Evolutionary conservation across 2,888 invertebrate species (phyloP), one percentile per base, ranked within the genome.

Genomic region (Lasius fuliginosus): DNA sequence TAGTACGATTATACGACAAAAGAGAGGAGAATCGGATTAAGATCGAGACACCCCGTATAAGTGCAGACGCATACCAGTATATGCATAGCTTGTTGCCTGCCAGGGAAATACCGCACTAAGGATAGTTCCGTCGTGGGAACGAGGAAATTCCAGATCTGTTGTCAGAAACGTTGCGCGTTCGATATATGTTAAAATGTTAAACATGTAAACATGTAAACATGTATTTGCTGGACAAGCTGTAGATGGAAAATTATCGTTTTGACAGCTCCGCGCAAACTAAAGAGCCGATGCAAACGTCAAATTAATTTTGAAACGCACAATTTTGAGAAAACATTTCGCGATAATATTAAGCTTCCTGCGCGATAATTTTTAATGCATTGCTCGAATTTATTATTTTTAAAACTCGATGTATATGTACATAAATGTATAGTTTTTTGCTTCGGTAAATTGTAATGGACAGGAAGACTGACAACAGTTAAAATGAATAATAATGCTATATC

Each of bases 81-180:
- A 60, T 74, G 60, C 79, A 81, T 74, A 81, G 60, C 79, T 82
- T 65, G 46, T 42, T 73, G 73, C 74, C 81, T 89, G 67, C 81
- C 84, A 58, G 83, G 82, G 86, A 88, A 89, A 90, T 88, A 77
- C 86, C 90, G 67, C 65, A 60, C 65, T 84, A 64, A 69, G 86
- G 77, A 90, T 79, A 88, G 90, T 88, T 85, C 76, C 88, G 82
- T 60, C 76, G 75, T 56, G 58, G 69, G 76, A 86, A 89, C 79
- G 88, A 84, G 86, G 86, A 90, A 89, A 90, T 90, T 89, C 90
- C 86, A 64, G 86, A 71, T 88, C 74, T 83, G 83, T 83, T 82
- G 76, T 73, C 42, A 64, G 82, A 68, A 83, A 82, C 74, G 64
- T 74, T 82, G 53, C 40, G 23, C 40, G 40, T 67, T 67, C 58